Evolutionary conservation across 2,797 vertebrate genomes (phyloP).

Genomic region (Amblyraja radiata): DNA sequence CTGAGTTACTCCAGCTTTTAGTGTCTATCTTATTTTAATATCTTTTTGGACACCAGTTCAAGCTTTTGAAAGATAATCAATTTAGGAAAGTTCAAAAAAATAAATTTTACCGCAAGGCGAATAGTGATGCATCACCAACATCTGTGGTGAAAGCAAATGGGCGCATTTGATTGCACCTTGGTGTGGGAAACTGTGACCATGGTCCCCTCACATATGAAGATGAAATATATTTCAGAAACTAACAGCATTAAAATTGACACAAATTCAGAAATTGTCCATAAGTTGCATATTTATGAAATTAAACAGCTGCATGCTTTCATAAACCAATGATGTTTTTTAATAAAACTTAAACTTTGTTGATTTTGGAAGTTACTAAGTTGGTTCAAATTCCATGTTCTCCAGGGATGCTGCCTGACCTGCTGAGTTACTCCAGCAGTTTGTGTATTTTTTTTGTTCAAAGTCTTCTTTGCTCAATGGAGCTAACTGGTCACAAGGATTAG

Average conservation of each 20-base stretch:
- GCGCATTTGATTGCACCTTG: too few relatives aligned
- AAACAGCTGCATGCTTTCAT: too few relatives aligned
- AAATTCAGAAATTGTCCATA: background rate
- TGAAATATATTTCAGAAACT: background rate
- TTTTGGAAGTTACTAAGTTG: too few relatives aligned
- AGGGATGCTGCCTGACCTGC: too few relatives aligned
- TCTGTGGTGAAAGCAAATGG: background rate
- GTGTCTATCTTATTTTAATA: background rate
- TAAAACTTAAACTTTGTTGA: too few relatives aligned
- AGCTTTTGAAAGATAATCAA: background rate
- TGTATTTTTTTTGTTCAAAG: too few relatives aligned
- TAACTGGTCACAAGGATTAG: too few relatives aligned
- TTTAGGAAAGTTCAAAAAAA: background rate
- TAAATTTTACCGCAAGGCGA: background rate
- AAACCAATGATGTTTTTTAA: too few relatives aligned
- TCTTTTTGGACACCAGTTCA: background rate
- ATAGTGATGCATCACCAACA: background rate
- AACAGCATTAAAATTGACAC: background rate
- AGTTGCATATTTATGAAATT: background rate
- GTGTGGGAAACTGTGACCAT: background rate
- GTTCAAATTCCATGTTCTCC: too few relatives aligned
- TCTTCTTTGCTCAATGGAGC: too few relatives aligned
- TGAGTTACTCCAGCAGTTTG: too few relatives aligned
- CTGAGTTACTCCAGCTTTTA: too few relatives aligned
- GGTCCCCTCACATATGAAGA: background rate